phyloP scores from a whole-genome alignment of 2,888 invertebrate species.

The Dendrolimus houi region DNA sequence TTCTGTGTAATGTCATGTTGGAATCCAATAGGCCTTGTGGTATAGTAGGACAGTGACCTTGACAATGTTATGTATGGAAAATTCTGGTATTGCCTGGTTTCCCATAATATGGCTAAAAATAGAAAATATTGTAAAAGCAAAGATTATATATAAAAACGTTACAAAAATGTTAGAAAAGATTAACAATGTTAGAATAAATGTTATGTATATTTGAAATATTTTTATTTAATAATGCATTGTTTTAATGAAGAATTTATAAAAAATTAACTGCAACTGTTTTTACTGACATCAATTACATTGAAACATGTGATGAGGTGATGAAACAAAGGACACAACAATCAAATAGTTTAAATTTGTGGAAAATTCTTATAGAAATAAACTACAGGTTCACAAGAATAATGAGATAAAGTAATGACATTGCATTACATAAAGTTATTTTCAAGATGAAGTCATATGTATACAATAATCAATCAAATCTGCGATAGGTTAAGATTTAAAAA shows the following conservation, averaged over 20 bases:
- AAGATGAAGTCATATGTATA: constrained; percentile 33
- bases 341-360: not conserved
- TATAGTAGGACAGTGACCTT: constrained; percentile 67
- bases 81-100: constrained; percentile 55
- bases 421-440: not conserved
- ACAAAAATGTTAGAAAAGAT: too few species aligned
- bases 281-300: constrained; percentile 18
- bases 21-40: constrained; percentile 44
- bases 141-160: too few species aligned
- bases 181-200: too few species aligned
- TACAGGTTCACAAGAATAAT: too few species aligned
- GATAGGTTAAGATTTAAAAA: constrained; percentile 33
- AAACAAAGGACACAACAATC: constrained; percentile 5
- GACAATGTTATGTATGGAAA: constrained; percentile 61
- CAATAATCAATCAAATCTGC: constrained; percentile 46
- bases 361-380: too few species aligned
- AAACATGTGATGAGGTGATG: constrained; percentile 20
- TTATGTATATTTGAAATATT: too few species aligned
- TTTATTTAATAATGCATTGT: too few species aligned
- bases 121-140: constrained; percentile 1
- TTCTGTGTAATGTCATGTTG: constrained; percentile 56
- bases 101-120: constrained; percentile 52
- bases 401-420: not conserved
- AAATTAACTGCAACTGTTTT: not conserved
- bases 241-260: not conserved